phyloP scores from a whole-genome alignment of 2,888 invertebrate species.

The Leucoptera coffeella region DNA sequence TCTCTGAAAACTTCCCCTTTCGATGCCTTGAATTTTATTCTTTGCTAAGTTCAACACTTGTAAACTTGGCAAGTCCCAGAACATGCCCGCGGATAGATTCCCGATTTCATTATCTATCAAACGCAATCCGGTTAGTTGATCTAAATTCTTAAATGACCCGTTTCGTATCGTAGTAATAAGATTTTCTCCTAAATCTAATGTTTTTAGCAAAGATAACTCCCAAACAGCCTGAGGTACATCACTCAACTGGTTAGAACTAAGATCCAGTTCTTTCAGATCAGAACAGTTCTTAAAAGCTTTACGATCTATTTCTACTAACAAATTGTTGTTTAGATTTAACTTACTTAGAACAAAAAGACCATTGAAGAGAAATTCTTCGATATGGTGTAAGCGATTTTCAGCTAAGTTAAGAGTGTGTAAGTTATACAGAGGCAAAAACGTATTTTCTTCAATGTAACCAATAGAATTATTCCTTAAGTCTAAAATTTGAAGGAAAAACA shows the following conservation, averaged over 20 bases:
- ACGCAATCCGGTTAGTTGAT: slow-evolving; percentile 79
- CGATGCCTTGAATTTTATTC: slow-evolving; percentile 80
- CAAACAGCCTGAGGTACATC: slow-evolving; percentile 77
- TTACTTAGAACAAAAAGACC: slow-evolving; percentile 79
- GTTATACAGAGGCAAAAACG: slow-evolving; percentile 83
- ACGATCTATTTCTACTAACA: slow-evolving; percentile 67
- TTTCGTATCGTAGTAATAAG: slow-evolving; percentile 77
- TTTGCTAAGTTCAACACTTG: slow-evolving; percentile 84
- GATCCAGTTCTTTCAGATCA: slow-evolving; percentile 80
- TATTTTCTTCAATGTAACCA: slow-evolving; percentile 79
- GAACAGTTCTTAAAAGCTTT: slow-evolving; percentile 84
- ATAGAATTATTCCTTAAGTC: slow-evolving; percentile 84
- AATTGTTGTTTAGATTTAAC: slow-evolving; percentile 79
- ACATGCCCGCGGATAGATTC: slow-evolving; percentile 77
- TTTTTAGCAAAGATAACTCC: slow-evolving; percentile 76
- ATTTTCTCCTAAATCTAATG: slow-evolving; percentile 88
- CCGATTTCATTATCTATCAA: slow-evolving; percentile 86
- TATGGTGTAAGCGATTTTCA: slow-evolving; percentile 76
- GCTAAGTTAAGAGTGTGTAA: slow-evolving; percentile 85
- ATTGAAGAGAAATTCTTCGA: slow-evolving; percentile 76
- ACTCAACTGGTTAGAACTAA: slow-evolving; percentile 78
- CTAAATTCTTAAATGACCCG: slow-evolving; percentile 77
- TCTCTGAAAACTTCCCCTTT: slow-evolving; percentile 75
- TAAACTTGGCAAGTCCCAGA: slow-evolving; percentile 75
- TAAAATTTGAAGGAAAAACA: slow-evolving; percentile 81